Base-by-base conservation (phyloP, 2,113 vertebrate species). In the Capreolus pygargus region DNA sequence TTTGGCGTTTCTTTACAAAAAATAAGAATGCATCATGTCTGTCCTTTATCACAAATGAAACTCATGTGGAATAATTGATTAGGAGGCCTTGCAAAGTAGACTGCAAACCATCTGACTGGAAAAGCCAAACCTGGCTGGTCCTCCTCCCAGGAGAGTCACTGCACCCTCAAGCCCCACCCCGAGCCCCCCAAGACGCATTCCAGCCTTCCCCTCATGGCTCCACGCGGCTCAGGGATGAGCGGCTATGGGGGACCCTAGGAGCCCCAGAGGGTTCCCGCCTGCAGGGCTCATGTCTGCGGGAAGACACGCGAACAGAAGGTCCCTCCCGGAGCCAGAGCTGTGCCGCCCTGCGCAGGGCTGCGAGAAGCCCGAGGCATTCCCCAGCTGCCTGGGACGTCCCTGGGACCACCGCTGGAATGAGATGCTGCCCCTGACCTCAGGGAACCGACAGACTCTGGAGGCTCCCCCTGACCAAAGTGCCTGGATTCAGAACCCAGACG, bases 391-490 rank as follows among this genome's bases (percentile, higher is more conserved):
- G 21, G 23, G 81, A 25, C 27, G 14, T 36, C 15, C 0, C 30
- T 7, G n/a, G 17, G 11, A 30, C 33, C 14, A 1, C 7, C 5
- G 0, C 4, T 10, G 27, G 23, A 58, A 1, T 7, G 1, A 47
- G 57, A 6, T 5, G 2, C 33, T 13, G 0, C 33, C 39, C 39
- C 17, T 11, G 36, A 21, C 36, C 70, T 89, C 5, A 8, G 47
- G 43, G 30, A 64, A 33, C 30, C 57, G 3, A 28, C 5, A 3
- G 67, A 15, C 3, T 13, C 11, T 10, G 60, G 13, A 39, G 82
- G 58, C 7, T 23, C 74, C 1, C 2, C 47, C 47, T 47, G 25
- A 50, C 33, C 39, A 14, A 28, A 1, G 1, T 3, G 3, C 27
- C 0, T 25, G 25, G 2, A 13, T 45, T 28, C 21, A 25, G 83